Conservation (phyloP, 2,888 invertebrate genomes). For the Bhutanitis thaidina region DNA sequence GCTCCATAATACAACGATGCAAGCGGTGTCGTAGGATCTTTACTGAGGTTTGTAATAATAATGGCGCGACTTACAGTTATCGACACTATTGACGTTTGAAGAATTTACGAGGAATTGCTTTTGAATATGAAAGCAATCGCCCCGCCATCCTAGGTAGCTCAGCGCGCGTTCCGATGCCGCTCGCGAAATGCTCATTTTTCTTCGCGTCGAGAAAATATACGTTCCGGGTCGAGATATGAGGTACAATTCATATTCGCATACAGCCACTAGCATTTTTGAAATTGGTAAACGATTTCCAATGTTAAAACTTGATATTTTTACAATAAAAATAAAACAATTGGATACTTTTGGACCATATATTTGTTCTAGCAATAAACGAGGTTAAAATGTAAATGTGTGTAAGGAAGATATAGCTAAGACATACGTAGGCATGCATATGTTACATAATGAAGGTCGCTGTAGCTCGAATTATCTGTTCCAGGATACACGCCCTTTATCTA, state of each 20-base stretch:
- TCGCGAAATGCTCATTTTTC: slow-evolving; percentile 14
- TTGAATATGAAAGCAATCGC: slow-evolving; percentile 7
- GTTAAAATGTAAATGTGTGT: no score
- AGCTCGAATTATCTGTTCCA: no score
- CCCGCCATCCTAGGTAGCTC: background rate
- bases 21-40: no score
- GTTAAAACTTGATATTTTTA: background rate
- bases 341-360: no score
- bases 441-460: no score
- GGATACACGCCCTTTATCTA: no score
- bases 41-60: background rate
- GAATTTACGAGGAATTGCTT: slow-evolving; percentile 8
- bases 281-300: slow-evolving; percentile 4
- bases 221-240: slow-evolving; percentile 6
- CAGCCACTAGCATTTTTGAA: background rate
- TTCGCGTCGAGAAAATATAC: slow-evolving; percentile 12
- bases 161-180: slow-evolving; percentile 8
- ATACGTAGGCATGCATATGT: no score
- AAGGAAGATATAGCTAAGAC: no score
- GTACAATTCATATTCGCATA: slow-evolving; percentile 10
- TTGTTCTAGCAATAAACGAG: no score
- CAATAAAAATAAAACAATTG: no score
- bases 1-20: no score
- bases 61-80: background rate
- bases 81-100: slow-evolving; percentile 3